Evolutionary conservation across 2,797 vertebrate species (phyloP).

Genomic region (Artibeus lituratus): DNA sequence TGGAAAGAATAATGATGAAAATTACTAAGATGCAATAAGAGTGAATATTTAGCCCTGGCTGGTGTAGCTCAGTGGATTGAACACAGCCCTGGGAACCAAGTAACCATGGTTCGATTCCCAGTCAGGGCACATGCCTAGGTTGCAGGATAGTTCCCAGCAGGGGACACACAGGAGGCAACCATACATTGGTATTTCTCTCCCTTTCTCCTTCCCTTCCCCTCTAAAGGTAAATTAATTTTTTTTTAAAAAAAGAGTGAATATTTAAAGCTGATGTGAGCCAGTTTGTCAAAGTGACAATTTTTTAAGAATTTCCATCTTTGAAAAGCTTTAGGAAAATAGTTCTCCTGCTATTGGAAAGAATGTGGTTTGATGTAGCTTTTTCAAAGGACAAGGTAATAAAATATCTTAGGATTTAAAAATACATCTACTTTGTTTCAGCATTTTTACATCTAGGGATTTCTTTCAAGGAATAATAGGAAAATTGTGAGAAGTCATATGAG

Average conservation of each 20-base stretch:
- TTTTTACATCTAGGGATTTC: background rate
- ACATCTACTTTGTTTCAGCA: background rate
- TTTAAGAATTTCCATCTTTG: background rate
- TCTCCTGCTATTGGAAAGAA: background rate
- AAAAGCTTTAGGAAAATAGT: background rate
- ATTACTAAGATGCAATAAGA: background rate
- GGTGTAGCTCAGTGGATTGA: too few species aligned
- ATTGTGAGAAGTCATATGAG: background rate
- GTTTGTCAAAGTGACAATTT: background rate
- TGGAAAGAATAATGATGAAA: background rate
- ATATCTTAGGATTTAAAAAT: conserved; percentile 26
- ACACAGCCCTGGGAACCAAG: too few species aligned
- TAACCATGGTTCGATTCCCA: too few species aligned
- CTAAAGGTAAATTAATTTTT: too few species aligned
- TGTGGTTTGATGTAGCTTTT: background rate
- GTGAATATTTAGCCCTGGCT: background rate
- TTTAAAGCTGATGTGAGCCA: background rate
- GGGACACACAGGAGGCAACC: too few species aligned
- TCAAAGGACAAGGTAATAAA: background rate
- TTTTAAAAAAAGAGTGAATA: background rate
- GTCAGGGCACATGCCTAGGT: too few species aligned
- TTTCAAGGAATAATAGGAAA: background rate
- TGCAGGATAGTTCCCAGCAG: too few species aligned
- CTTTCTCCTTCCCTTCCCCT: too few species aligned
- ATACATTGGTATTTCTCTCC: too few species aligned